Percentiles rank a stretch among this genome's conserved stretches.
phyloP scores from a whole-genome alignment of 2,888 invertebrate genomes.

The Lithosia quadra region DNA sequence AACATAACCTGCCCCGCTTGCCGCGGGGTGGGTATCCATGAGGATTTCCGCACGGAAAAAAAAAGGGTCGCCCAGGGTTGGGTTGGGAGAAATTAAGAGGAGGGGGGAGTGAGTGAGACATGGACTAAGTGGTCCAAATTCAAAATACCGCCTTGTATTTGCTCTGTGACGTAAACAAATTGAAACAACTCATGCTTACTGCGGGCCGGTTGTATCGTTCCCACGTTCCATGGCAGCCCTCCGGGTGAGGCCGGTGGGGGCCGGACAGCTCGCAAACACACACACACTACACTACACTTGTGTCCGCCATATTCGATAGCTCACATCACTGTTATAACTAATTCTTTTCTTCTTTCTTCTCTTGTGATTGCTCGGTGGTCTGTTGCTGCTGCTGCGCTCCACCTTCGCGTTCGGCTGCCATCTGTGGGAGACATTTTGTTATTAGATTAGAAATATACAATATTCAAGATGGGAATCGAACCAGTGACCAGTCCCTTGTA shows the following conservation, averaged over 20 bases:
- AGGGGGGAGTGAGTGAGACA: no score
- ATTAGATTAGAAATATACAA: no score
- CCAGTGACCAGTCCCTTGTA: no score
- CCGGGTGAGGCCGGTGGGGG: not conserved
- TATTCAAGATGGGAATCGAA: no score
- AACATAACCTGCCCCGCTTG: no score
- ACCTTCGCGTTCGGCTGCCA: slow-evolving; percentile 83
- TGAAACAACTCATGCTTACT: not conserved
- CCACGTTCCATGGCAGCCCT: not conserved
- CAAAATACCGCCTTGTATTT: not conserved
- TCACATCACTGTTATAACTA: slow-evolving; percentile 39
- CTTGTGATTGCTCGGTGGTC: slow-evolving; percentile 63
- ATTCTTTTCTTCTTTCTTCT: slow-evolving; percentile 79
- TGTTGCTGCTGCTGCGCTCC: slow-evolving; percentile 59
- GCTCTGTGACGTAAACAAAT: not conserved
- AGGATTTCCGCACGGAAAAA: no score
- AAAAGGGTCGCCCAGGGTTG: no score
- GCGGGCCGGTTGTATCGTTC: not conserved
- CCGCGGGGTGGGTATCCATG: no score
- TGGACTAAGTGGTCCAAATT: no score
- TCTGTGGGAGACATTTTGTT: slow-evolving; percentile 54
- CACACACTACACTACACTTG: slow-evolving; percentile 18
- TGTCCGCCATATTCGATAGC: slow-evolving; percentile 21
- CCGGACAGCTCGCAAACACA: slow-evolving; percentile 18
- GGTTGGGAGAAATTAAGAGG: no score